phyloP scores from a whole-genome alignment of 2,797 vertebrate species.

The Acestrorhynchus altus region DNA sequence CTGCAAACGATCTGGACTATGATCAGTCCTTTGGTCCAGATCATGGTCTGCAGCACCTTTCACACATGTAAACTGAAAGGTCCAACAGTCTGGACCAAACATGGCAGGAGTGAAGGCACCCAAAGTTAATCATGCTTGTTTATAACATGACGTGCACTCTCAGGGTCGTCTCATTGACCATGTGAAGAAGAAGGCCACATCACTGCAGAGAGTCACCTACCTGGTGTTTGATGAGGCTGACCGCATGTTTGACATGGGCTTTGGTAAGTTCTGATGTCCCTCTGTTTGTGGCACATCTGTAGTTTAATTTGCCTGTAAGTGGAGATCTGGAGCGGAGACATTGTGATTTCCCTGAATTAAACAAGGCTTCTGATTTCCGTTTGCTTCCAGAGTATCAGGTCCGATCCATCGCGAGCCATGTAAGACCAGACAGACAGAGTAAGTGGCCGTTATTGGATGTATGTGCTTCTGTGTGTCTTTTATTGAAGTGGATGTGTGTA shows the following conservation, averaged over 20 bases:
- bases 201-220: conserved; percentile 95
- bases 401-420: conserved; percentile 93
- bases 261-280: conserved; percentile 80
- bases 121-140: not conserved
- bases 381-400: conserved; percentile 92
- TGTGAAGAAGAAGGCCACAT: conserved; percentile 98
- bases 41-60: no score
- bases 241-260: conserved; percentile 99
- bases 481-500: not conserved
- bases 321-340: not conserved
- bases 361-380: not conserved
- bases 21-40: no score
- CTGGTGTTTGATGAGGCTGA: conserved; percentile 99
- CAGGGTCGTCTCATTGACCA: conserved; percentile 98
- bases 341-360: not conserved
- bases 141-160: not conserved
- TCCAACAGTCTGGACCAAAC: no score
- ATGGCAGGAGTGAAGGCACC: no score
- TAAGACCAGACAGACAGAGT: conserved; percentile 98
- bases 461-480: not conserved
- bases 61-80: no score
- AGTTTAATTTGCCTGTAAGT: not conserved
- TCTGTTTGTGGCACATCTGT: no score
- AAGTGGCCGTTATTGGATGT: conserved; percentile 65
- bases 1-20: no score